Conservation (phyloP, 2,113 vertebrate genomes). For the Caracal caracal region DNA sequence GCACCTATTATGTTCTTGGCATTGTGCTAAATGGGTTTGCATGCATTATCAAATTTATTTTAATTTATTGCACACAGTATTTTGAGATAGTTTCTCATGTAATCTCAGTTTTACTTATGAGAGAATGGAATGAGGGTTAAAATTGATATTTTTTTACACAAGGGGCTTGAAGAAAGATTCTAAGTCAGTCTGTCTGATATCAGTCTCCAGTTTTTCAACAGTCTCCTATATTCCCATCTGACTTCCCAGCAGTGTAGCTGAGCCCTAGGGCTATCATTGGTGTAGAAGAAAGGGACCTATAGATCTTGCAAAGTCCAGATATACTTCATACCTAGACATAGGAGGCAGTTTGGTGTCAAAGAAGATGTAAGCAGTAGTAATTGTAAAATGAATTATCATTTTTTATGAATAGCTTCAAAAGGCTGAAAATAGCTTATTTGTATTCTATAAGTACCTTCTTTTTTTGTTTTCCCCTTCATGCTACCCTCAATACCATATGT, state of each 20-base stretch:
- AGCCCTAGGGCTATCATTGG: background rate
- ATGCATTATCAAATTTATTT: background rate
- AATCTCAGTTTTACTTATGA: background rate
- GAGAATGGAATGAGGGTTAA: background rate
- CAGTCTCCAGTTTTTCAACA: background rate
- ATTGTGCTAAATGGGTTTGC: background rate
- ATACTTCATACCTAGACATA: background rate
- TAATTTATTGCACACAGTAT: background rate
- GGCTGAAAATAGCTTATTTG: constrained; percentile 70
- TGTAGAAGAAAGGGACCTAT: background rate
- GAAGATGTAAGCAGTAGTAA: background rate
- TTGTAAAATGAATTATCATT: constrained; percentile 46
- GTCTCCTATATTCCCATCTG: background rate
- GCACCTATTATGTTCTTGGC: background rate
- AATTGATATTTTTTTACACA: background rate
- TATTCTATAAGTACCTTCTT: constrained; percentile 50
- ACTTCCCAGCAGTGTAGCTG: background rate
- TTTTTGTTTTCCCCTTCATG: background rate
- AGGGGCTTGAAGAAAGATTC: background rate
- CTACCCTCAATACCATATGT: constrained; percentile 53
- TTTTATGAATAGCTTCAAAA: constrained; percentile 60
- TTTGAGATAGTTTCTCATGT: background rate
- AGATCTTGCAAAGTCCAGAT: background rate
- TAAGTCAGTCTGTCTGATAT: background rate
- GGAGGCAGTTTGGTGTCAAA: background rate